These are phyloP conservation scores for Syrrhaptes paradoxus DNA, from an alignment of 2,113 vertebrate genomes.

Conservation along the genomic window DNA sequence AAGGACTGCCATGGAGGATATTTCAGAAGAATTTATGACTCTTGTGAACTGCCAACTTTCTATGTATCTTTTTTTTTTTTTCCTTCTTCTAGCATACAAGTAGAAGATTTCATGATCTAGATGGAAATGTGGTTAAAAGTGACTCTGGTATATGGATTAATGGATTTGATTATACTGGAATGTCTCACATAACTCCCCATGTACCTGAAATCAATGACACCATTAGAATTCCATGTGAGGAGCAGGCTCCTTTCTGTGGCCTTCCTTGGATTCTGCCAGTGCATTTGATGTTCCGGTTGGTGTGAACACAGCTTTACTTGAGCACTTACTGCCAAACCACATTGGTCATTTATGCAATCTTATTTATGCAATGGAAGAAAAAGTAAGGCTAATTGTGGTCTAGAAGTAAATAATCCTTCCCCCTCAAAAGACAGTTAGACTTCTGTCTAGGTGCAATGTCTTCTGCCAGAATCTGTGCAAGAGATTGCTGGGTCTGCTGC, in stretches of 20 bases:
- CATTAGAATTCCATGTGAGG: conserved; percentile 82
- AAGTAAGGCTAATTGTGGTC: neutral
- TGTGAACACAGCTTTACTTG: neutral
- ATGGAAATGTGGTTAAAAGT: conserved; percentile 82
- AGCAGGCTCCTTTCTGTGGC: conserved; percentile 89
- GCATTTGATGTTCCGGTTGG: conserved; percentile 90
- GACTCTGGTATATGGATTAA: conserved; percentile 98
- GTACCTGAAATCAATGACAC: conserved; percentile 92
- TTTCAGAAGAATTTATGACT: neutral
- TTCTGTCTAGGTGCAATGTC: neutral
- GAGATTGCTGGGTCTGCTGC: neutral
- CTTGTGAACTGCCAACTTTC: neutral
- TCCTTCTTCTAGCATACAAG: conserved; percentile 80
- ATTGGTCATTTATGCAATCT: neutral
- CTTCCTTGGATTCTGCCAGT: conserved; percentile 95
- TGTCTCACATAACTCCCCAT: conserved; percentile 87
- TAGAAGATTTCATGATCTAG: conserved; percentile 86
- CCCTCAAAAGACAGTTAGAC: neutral
- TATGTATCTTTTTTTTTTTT: neutral
- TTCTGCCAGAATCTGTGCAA: neutral
- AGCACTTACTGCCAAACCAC: neutral
- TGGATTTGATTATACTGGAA: conserved; percentile 92
- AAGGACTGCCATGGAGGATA: rapidly evolving
- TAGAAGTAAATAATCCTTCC: neutral
- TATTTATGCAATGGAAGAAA: neutral